Evolutionary conservation across 2,113 vertebrate species (phyloP).

Genomic region (Ameiurus melas): DNA sequence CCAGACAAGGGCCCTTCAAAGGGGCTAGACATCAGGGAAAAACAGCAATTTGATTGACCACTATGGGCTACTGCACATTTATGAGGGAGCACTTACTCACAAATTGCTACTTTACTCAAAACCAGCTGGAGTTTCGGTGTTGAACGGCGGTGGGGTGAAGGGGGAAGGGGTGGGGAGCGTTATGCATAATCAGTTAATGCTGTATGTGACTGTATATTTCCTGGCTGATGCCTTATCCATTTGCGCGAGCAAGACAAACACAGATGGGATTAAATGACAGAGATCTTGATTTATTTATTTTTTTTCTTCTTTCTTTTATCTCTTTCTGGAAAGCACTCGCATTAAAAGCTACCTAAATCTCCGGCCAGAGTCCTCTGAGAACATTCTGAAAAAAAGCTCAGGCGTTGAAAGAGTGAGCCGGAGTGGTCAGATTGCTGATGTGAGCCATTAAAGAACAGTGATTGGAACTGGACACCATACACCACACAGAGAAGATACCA

Average conservation of each 20-base stretch:
- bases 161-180: neutral
- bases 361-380: conserved; percentile 33
- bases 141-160: conserved; percentile 20
- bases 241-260: conserved; percentile 75
- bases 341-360: conserved; percentile 48
- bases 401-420: neutral
- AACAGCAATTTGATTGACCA: conserved; percentile 16
- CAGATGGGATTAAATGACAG: conserved; percentile 76
- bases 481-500: neutral
- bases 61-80: conserved; percentile 47
- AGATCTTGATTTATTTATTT: conserved; percentile 65
- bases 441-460: conserved; percentile 27
- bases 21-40: conserved; percentile 48
- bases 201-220: conserved; percentile 52
- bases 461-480: conserved; percentile 24
- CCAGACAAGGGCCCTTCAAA: conserved; percentile 59
- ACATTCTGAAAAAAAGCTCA: conserved; percentile 24
- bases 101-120: conserved; percentile 56
- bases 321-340: conserved; percentile 48
- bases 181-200: conserved; percentile 50
- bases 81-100: conserved; percentile 49
- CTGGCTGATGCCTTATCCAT: conserved; percentile 69
- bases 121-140: conserved; percentile 49
- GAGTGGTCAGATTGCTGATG: conserved; percentile 25
- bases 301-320: conserved; percentile 21